Base-by-base conservation (phyloP, 2,888 invertebrate species). In the Serripes groenlandicus region DNA sequence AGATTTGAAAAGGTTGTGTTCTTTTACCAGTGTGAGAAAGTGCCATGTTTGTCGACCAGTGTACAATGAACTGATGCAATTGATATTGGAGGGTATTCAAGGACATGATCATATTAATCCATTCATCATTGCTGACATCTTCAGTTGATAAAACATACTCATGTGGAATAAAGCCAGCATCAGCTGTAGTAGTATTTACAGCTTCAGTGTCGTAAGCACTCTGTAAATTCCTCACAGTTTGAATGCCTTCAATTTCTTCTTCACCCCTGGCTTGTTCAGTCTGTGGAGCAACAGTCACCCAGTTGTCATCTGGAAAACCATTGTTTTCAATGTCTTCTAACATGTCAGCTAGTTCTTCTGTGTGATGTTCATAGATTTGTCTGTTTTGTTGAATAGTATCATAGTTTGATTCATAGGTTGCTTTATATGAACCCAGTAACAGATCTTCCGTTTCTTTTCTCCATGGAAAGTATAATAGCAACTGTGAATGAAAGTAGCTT, bases 391-490 rank as follows among this genome's bases (percentile, higher is more conserved):
- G 23, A 30, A 77, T 71, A 35, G n/a, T 35, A 15, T 83, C 70
- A 2, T 35, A 30, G 37, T 66, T 66, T 30, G 11, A 34, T 34
- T 28, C 15, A 34, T 71, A 86, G 15, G 62, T 75, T 21, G 75
- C 42, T 58, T 79, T 49, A 69, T 78, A 85, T 26, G 79, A 71
- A 18, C 37, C 64, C 18, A 28, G 23, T 5, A 56, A 21, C n/a
- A 84, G 37, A 56, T 84, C 79, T 34, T 54, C 37, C 1, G 23
- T 42, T 64, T 86, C 86, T 54, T 84, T 21, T 72, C 79, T 75
- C 83, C 83, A 86, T 64, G 88, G 82, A 34, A 42, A 77, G 56
- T 83, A 87, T 34, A 87, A 66, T 5, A 83, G 32, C 28, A 85
- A 66, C 56, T 75, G 68, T 23, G 82, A 52, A 76, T 83, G 83